These are phyloP conservation scores for Pangasius larnaudii DNA, from an alignment of 2,797 vertebrate species.

Conservation along the genomic window DNA sequence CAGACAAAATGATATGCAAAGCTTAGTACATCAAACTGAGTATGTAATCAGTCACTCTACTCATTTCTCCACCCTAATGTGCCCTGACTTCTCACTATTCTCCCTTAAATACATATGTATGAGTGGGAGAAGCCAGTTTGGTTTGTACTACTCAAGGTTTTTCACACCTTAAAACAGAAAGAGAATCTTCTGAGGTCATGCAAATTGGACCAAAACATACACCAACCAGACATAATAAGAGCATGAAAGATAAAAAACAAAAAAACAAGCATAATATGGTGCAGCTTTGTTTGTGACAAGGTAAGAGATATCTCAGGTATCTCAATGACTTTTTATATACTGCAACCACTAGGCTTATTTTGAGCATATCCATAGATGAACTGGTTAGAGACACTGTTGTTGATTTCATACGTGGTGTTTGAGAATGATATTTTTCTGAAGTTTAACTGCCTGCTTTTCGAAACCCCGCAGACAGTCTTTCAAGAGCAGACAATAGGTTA, in stretches of 20 bases:
- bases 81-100: not conserved
- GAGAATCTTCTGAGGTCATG: not conserved
- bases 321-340: not conserved
- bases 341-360: not conserved
- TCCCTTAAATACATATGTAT: not conserved
- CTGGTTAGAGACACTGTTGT: not conserved
- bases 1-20: not conserved
- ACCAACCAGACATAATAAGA: not conserved
- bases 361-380: not conserved
- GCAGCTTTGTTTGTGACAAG: not conserved
- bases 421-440: not conserved
- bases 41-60: not conserved
- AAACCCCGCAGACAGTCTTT: slow-evolving; percentile 2
- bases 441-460: not conserved
- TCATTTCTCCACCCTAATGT: not conserved
- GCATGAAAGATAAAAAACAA: not conserved
- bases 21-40: not conserved
- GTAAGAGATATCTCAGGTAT: not conserved
- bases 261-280: not conserved
- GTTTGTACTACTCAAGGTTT: not conserved
- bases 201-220: not conserved
- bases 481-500: not conserved
- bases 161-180: not conserved
- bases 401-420: not conserved
- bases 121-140: not conserved